Conservation (phyloP, 2,888 invertebrate species). For the Busseola fusca region DNA sequence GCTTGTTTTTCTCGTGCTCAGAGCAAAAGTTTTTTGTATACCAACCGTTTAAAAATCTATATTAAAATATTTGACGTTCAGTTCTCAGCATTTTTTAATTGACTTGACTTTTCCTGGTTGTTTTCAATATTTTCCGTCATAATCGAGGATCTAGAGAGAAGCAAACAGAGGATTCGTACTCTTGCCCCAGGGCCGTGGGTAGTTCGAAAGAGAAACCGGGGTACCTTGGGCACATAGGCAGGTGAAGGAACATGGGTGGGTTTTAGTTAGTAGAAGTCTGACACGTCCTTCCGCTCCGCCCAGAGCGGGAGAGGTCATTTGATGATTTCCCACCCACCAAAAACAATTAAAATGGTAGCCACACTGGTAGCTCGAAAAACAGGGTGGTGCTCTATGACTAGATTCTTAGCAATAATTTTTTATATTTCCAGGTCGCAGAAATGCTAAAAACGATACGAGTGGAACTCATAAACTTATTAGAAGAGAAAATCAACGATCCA, state of each 20-base stretch:
- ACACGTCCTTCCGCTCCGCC: too few relatives aligned
- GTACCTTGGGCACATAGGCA: too few relatives aligned
- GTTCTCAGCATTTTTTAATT: slow-evolving; percentile 29
- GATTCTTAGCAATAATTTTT: neutral
- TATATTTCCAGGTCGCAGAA: slow-evolving; percentile 92
- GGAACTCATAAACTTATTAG: slow-evolving; percentile 93
- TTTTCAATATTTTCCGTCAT: neutral
- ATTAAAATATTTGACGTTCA: slow-evolving; percentile 50
- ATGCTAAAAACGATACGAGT: slow-evolving; percentile 93
- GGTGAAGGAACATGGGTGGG: too few relatives aligned
- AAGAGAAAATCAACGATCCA: slow-evolving; percentile 95
- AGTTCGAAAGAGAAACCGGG: too few relatives aligned
- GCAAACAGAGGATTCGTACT: too few relatives aligned
- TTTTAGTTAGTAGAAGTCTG: too few relatives aligned
- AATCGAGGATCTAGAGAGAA: too few relatives aligned
- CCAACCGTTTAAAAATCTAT: slow-evolving; percentile 45
- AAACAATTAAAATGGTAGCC: neutral
- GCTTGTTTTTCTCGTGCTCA: slow-evolving; percentile 55
- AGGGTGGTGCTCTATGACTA: neutral
- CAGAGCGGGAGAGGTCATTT: too few relatives aligned
- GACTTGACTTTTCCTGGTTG: neutral
- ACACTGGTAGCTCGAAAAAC: neutral
- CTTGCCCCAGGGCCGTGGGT: too few relatives aligned
- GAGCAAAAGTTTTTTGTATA: slow-evolving; percentile 54
- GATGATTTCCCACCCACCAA: too few relatives aligned